Conservation (phyloP, 2,797 vertebrate species). For the Staurois parvus region DNA sequence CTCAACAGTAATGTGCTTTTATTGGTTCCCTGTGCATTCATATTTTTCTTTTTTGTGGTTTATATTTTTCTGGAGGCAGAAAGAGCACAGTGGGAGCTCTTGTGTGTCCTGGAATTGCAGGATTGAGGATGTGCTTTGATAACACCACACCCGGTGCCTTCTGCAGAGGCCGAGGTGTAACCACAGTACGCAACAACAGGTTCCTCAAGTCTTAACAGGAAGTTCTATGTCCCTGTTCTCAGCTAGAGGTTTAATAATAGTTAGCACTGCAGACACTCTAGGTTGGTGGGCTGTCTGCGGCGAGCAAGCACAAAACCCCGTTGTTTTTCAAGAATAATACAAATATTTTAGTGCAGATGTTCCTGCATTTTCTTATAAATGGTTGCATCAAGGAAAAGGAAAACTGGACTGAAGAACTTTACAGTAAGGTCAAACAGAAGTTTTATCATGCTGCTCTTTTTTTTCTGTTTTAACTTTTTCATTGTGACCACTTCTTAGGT, state of each 20-base stretch:
- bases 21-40: not conserved
- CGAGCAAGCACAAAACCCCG: not conserved
- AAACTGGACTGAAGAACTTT: too few relatives aligned
- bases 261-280: not conserved
- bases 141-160: conserved; percentile 2
- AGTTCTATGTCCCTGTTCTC: not conserved
- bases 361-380: not conserved
- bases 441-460: too few relatives aligned
- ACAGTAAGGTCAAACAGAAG: too few relatives aligned
- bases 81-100: not conserved
- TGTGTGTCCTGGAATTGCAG: not conserved
- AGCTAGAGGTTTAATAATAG: conserved; percentile 3
- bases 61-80: not conserved
- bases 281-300: not conserved
- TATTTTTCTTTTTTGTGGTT: not conserved
- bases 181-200: not conserved
- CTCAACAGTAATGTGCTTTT: not conserved
- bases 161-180: not conserved
- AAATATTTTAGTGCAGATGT: conserved; percentile 9
- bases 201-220: conserved; percentile 24
- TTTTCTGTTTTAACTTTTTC: too few relatives aligned
- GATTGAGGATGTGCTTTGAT: not conserved
- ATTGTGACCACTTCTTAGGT: too few relatives aligned
- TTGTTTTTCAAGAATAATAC: not conserved
- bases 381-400: too few relatives aligned